Evolutionary conservation across 23 tunicate species (phyloP).

Genomic region (Oikopleura dioica): DNA sequence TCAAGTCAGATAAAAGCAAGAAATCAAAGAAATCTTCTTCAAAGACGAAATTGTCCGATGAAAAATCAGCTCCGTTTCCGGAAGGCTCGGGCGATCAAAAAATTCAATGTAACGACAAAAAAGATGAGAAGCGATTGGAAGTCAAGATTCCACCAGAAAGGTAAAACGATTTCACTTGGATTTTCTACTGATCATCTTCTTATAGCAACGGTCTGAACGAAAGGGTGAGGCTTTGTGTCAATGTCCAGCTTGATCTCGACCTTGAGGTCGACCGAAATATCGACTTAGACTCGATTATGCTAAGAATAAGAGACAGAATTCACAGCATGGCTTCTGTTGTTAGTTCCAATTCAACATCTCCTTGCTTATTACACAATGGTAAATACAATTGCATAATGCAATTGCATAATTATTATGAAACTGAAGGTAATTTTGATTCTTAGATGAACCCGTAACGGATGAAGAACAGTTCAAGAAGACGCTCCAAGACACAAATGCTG

Average conservation of each 20-base stretch:
- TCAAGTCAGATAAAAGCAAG: too few relatives aligned
- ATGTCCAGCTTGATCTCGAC: neutral
- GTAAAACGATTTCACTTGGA: too few relatives aligned
- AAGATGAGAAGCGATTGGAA: conserved; percentile 1
- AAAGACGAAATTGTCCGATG: too few relatives aligned
- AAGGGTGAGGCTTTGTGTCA: neutral
- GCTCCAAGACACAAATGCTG: neutral
- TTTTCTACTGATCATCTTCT: too few relatives aligned
- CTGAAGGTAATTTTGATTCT: too few relatives aligned
- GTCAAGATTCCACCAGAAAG: conserved; percentile 4
- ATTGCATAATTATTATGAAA: too few relatives aligned
- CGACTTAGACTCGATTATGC: neutral
- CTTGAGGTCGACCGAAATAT: neutral
- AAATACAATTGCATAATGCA: neutral
- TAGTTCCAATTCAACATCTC: neutral
- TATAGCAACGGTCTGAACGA: conserved; percentile 5
- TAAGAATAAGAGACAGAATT: neutral
- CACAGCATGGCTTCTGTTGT: neutral
- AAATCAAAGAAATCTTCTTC: too few relatives aligned
- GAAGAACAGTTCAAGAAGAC: neutral
- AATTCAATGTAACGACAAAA: neutral
- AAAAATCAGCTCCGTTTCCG: too few relatives aligned
- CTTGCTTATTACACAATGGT: neutral
- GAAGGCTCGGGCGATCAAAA: conserved; percentile 1
- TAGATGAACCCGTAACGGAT: neutral